Evolutionary conservation across 1,140 invertebrate genomes (phyloP), one percentile per base, ranked within the genome.

Genomic region (Drosophila repleta): DNA sequence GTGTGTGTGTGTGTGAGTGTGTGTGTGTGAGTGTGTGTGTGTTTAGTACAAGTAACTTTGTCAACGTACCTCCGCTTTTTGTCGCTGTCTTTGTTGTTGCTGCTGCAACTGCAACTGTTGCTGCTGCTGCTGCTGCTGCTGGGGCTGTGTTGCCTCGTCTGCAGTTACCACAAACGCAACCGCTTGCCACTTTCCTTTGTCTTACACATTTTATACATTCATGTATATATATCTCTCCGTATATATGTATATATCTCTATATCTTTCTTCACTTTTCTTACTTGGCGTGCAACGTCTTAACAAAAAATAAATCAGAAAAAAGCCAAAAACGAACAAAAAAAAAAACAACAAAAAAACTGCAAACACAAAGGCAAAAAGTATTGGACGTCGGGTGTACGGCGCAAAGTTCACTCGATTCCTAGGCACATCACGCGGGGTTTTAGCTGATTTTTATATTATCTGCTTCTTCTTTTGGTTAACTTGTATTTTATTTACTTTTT

Each of bases 151-250:
- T 71, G 41, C 52, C 66, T 52, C 60, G 37, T 52, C 26, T 67
- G 69, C 63, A 39, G 56, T 80, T 65, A 85, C 75, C 55, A 69
- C 77, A 82, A 70, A 76, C 67, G 76, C 79, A 62, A 66, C 75
- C 45, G 72, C 49, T 67, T 73, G 70, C 78, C 78, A 87, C 82
- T 87, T 87, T 87, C 82, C 83, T 82, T 87, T 87, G 83, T 88
- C 62, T 78, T 64, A 82, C 79, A 82, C 82, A 87, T 85, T 65
- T 68, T 75, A 39, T 17, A 21, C 17, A 52, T 11, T 35, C 10
- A 13, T 18, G n/a, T 43, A 15, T 43, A 15, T 17, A 15, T 17
- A 15, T 41, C n/a, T 41, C 15, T 41, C 1, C 11, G 1, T 37
- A 13, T 37, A 13, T 37, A 35, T 11, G 1, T 39, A 21, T 37